phyloP scores from a whole-genome alignment of 2,797 vertebrate species.

The Periophthalmus magnuspinnatus region DNA sequence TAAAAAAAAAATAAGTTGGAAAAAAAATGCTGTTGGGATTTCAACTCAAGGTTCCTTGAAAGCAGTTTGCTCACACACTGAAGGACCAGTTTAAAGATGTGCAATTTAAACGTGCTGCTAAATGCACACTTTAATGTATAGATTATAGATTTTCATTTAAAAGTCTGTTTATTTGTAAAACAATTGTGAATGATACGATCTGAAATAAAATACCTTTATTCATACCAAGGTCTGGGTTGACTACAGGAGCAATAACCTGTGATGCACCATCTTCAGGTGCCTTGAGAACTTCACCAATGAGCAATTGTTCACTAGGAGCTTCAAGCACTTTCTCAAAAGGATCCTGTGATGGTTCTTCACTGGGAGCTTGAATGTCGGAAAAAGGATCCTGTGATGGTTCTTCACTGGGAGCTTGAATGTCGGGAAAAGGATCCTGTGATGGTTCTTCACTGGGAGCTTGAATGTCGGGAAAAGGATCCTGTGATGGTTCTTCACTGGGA shows the following conservation, averaged over 20 bases:
- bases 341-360: slow-evolving; percentile 24
- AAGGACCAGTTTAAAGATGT: no score
- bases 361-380: slow-evolving; percentile 27
- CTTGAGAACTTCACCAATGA: background rate
- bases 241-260: slow-evolving; percentile 60
- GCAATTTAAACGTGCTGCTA: no score
- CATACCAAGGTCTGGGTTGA: slow-evolving; percentile 64
- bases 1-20: background rate
- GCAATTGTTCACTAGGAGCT: slow-evolving; percentile 23
- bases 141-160: background rate
- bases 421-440: slow-evolving; percentile 13
- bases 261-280: slow-evolving; percentile 41
- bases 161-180: background rate
- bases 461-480: slow-evolving; percentile 30
- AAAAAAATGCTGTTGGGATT: no score
- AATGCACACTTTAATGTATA: background rate
- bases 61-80: no score
- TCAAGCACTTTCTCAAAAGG: slow-evolving; percentile 25
- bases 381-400: slow-evolving; percentile 45
- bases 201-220: slow-evolving; percentile 55
- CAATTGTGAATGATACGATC: background rate
- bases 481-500: background rate
- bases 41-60: no score
- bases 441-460: background rate
- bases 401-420: slow-evolving; percentile 17